phyloP scores from a whole-genome alignment of 2,113 vertebrate species.

The Rynchops niger region DNA sequence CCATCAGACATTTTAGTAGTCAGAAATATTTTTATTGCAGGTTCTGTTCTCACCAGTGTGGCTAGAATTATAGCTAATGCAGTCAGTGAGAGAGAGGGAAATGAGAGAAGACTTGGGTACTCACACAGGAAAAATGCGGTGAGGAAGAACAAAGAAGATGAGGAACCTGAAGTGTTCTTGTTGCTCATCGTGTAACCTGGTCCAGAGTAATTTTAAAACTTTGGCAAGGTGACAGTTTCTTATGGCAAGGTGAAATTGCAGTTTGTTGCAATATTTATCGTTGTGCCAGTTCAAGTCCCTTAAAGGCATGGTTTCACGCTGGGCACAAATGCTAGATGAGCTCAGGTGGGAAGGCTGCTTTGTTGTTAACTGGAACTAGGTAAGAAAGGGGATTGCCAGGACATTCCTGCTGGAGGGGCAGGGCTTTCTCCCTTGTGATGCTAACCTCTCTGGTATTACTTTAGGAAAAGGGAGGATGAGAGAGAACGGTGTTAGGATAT shows the following conservation, averaged over 20 bases:
- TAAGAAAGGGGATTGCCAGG: not conserved
- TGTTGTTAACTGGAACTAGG: not conserved
- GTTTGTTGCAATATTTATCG: not conserved
- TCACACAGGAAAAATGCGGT: not conserved
- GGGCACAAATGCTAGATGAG: not conserved
- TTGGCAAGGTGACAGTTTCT: not conserved
- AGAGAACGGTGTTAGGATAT: not conserved
- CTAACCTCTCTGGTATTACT: not conserved
- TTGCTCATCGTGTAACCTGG: not conserved
- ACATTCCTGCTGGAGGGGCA: not conserved
- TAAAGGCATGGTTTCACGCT: not conserved
- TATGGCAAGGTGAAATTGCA: not conserved
- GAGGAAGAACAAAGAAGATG: not conserved
- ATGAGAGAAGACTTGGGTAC: not conserved
- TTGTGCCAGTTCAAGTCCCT: not conserved
- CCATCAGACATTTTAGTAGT: not conserved
- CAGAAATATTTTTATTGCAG: not conserved
- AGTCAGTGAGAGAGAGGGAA: not conserved
- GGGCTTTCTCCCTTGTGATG: not conserved
- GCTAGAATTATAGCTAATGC: not conserved
- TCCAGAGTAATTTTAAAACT: not conserved
- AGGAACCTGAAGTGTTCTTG: not conserved
- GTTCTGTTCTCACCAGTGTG: not conserved
- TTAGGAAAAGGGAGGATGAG: not conserved
- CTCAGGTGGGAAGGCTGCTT: not conserved